Conservation (phyloP, 2,113 vertebrate species). For the Neolamprologus cancellatus region DNA sequence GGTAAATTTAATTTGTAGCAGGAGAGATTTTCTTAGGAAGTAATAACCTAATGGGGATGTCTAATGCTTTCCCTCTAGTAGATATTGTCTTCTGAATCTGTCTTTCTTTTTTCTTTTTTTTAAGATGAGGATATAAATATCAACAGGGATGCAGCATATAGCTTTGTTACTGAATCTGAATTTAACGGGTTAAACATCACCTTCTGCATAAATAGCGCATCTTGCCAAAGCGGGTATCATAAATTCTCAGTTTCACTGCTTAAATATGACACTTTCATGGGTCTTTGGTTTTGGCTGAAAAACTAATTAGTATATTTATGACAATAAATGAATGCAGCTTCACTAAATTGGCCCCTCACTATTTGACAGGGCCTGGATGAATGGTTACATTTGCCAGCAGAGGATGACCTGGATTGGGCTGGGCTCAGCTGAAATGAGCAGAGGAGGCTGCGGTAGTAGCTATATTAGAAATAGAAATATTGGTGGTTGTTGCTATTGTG, state of each 20-base stretch:
- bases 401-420: not conserved
- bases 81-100: not conserved
- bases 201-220: not conserved
- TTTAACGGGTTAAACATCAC: not conserved
- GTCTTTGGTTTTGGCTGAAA: not conserved
- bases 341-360: constrained; percentile 2
- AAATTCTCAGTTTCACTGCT: not conserved
- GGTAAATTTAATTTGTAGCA: not conserved
- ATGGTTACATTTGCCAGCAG: constrained; percentile 5
- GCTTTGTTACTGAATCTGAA: not conserved
- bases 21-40: not conserved
- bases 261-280: not conserved
- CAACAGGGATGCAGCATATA: not conserved
- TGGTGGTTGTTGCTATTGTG: not conserved
- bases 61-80: not conserved
- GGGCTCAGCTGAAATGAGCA: not conserved
- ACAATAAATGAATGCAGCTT: constrained; percentile 9
- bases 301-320: constrained; percentile 25
- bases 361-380: constrained; percentile 24
- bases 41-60: not conserved
- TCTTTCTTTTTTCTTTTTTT: not conserved
- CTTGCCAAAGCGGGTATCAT: not conserved
- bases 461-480: constrained; percentile 10
- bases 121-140: not conserved
- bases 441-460: not conserved